A percentile compares a stretch with the other conserved stretches of the same genome.
phyloP scores from a whole-genome alignment of 2,113 vertebrate species.

The Aegotheles bennettii region DNA sequence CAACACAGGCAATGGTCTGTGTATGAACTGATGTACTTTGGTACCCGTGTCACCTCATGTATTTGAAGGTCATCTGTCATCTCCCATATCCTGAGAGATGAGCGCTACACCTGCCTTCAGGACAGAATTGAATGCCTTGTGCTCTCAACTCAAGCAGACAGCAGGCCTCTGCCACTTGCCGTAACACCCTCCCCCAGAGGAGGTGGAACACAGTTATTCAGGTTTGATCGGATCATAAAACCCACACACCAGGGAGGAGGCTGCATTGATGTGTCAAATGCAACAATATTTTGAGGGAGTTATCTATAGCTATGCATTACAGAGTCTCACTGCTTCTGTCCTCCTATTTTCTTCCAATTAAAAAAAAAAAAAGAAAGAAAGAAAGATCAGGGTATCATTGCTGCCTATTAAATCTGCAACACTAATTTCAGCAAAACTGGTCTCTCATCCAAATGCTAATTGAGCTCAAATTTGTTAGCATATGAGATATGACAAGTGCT shows the following conservation, averaged over 20 bases:
- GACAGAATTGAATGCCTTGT: background rate
- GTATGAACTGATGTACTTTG: background rate
- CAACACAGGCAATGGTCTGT: background rate
- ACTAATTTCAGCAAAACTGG: conserved; percentile 19
- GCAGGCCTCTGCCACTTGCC: background rate
- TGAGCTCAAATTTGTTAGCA: conserved; percentile 44
- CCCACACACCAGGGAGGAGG: background rate
- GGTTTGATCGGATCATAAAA: background rate
- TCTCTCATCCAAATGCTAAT: conserved; percentile 38
- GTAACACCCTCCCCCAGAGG: background rate
- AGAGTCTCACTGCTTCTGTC: background rate
- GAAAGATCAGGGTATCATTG: background rate
- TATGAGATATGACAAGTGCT: conserved; percentile 43
- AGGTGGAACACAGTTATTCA: background rate
- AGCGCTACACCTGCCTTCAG: background rate
- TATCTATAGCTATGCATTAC: background rate
- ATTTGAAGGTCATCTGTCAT: background rate
- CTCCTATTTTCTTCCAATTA: background rate
- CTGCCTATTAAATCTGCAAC: background rate
- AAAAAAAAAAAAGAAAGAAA: background rate
- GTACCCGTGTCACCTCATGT: background rate
- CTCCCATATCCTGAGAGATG: background rate
- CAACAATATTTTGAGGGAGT: background rate
- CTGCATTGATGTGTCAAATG: background rate
- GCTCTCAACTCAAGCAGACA: background rate